phyloP scores from a whole-genome alignment of 2,113 vertebrate genomes.

The Cromileptes altivelis region DNA sequence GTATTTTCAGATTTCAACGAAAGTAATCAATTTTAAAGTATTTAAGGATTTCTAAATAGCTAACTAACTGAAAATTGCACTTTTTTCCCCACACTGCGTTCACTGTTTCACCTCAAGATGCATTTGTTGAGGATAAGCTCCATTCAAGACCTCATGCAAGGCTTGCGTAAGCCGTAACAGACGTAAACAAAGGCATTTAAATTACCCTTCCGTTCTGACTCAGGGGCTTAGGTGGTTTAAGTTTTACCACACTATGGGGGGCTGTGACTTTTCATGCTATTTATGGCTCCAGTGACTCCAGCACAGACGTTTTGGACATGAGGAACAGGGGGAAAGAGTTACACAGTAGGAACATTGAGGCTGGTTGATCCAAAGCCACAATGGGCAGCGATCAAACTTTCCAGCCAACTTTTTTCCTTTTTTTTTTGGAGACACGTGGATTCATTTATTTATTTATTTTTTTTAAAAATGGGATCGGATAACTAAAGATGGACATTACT shows the following conservation, averaged over 20 bases:
- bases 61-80: neutral
- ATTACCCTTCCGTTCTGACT: constrained; percentile 26
- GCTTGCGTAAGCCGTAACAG: neutral
- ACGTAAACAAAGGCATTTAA: constrained; percentile 61
- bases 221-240: constrained; percentile 25
- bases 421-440: neutral
- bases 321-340: constrained; percentile 40
- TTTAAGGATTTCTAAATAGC: neutral
- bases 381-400: constrained; percentile 18
- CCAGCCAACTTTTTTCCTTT: neutral
- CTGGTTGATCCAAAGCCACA: neutral
- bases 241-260: constrained; percentile 48
- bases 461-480: neutral
- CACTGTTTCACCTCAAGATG: neutral
- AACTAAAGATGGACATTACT: neutral
- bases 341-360: neutral
- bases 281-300: constrained; percentile 61
- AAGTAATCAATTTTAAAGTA: neutral
- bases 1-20: neutral
- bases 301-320: constrained; percentile 61
- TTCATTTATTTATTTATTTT: neutral
- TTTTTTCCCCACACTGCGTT: neutral
- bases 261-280: constrained; percentile 65
- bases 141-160: neutral
- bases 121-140: neutral